Conservation (phyloP, 2,797 vertebrate genomes). For the Threskiornis aethiopicus region DNA sequence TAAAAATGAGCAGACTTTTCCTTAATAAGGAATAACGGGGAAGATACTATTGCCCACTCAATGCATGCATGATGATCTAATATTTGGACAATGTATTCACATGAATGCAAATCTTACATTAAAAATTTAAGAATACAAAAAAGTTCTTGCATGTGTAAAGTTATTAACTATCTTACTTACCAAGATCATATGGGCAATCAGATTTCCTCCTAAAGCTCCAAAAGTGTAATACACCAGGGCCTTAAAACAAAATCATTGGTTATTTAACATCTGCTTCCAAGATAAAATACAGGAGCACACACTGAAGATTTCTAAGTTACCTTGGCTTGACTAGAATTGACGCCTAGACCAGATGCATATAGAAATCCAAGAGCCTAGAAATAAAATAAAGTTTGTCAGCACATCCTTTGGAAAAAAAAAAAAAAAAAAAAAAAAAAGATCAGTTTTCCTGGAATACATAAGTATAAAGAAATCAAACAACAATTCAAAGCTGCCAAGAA, state of each 20-base stretch:
- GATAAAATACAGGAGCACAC: not conserved
- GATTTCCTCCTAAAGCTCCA: conserved; percentile 94
- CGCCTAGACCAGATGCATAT: conserved; percentile 93
- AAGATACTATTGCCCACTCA: not conserved
- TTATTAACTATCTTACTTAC: conserved; percentile 76
- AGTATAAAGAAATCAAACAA: not conserved
- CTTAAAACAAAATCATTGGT: conserved; percentile 72
- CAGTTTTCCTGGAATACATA: not conserved
- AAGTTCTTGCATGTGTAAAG: not conserved
- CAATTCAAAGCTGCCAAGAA: not conserved
- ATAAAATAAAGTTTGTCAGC: not conserved
- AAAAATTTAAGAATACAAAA: not conserved
- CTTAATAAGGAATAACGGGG: not conserved
- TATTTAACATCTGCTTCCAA: not conserved
- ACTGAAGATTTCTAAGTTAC: conserved; percentile 68
- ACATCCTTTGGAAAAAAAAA: not conserved
- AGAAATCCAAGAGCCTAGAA: conserved; percentile 95
- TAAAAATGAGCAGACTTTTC: not conserved
- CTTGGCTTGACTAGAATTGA: conserved; percentile 98
- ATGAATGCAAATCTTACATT: not conserved
- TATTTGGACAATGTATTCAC: not conserved
- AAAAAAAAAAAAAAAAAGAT: not conserved
- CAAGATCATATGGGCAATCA: conserved; percentile 96
- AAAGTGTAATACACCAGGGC: conserved; percentile 98
- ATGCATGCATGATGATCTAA: not conserved